phyloP scores from a whole-genome alignment of 1,140 invertebrate genomes.

The Zaprionus vittiger region DNA sequence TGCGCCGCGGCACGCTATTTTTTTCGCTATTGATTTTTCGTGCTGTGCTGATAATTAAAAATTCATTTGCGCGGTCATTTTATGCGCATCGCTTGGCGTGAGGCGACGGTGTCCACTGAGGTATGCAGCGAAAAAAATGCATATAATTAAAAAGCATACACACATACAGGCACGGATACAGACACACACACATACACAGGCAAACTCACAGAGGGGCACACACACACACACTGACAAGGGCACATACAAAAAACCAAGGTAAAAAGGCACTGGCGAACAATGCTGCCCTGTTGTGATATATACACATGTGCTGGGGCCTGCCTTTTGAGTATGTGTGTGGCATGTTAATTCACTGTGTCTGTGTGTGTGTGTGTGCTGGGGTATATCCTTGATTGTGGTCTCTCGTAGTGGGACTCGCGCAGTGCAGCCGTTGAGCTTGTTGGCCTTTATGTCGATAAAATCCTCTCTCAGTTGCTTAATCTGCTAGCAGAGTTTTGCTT shows the following conservation, averaged over 20 bases:
- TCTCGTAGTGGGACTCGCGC: conserved; percentile 12
- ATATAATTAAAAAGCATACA: conserved; percentile 74
- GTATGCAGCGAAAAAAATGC: conserved; percentile 73
- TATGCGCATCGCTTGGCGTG: conserved; percentile 35
- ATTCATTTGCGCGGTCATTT: conserved; percentile 69
- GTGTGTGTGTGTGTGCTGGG: conserved; percentile 16
- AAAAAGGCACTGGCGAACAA: conserved; percentile 29
- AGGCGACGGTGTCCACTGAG: conserved; percentile 41
- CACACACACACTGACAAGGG: background rate
- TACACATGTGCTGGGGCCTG: background rate
- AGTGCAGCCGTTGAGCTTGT: conserved; percentile 33
- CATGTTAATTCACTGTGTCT: conserved; percentile 14
- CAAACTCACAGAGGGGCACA: conserved; percentile 30
- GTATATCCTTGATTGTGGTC: conserved; percentile 12
- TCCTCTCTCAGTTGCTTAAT: conserved; percentile 80
- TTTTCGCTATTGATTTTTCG: conserved; percentile 66
- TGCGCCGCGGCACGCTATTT: conserved; percentile 35
- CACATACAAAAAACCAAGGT: conserved; percentile 4
- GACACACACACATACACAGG: conserved; percentile 38
- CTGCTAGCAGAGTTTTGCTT: conserved; percentile 76
- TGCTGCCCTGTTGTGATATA: conserved; percentile 35
- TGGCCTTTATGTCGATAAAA: conserved; percentile 73
- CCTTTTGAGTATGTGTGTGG: background rate
- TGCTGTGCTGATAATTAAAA: conserved; percentile 73
- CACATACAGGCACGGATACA: conserved; percentile 15